Evolutionary conservation across 2,113 vertebrate genomes (phyloP), one percentile per base, ranked within the genome.

Genomic region (Eidolon helvum): DNA sequence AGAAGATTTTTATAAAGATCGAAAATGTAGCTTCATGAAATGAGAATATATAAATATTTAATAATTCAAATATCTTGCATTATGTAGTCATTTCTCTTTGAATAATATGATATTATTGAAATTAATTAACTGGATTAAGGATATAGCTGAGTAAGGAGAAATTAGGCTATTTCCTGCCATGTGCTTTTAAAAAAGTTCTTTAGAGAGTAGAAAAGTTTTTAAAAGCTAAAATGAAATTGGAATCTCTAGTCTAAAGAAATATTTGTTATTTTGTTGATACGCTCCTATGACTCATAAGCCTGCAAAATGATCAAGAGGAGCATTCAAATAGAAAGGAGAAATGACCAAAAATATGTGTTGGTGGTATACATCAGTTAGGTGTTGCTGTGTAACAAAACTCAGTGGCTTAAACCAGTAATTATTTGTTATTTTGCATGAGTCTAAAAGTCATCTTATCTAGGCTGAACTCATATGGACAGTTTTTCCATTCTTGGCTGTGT

Each of bases 341-440:
- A 90, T 22, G 40, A 53, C 19, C 4, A 35, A 45, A 43, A 86
- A 86, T 69, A 48, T 45, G 2, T 66, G 0, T 72, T 66, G 48
- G 40, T 30, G 24, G 10, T 61, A 48, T 43, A 38, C 69, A 78
- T 55, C 11, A 61, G 10, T 50, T 61, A 78, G 11, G 11, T 53
- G 9, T 90, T 90, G 11, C 16, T 57, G 7, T 68, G 16, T 82
- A 94, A 79, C 2, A 83, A 93, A 86, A 66, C 30, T 55, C 16
- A 66, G 38, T 74, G 69, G 61, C 50, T 93, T 90, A 65, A 72
- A 77, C 22, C 38, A 90, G 8, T 40, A 74, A 59, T 78, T 57
- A 33, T 38, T 87, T 83, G 71, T 38, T 95, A 55, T 86, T 91
- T 94, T 84, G 87, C 77, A 43, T 65, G 35, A 92, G 38, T 90